phyloP scores from a whole-genome alignment of 1,140 invertebrate species.

The Ephestia elutella region DNA sequence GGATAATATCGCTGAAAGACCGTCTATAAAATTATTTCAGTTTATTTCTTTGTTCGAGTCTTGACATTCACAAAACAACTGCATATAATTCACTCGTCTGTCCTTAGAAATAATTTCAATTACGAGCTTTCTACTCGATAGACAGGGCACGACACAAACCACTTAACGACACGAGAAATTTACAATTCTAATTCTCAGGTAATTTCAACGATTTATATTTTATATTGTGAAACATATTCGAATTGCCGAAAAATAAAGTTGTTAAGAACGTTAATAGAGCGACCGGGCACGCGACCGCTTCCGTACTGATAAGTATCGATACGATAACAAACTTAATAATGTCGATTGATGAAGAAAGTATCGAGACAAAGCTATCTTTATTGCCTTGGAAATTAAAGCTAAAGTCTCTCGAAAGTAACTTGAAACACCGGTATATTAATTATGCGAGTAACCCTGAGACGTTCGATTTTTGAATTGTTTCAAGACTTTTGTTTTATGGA shows the following conservation, averaged over 20 bases:
- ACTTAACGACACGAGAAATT: slow-evolving; percentile 36
- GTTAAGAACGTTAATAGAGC: slow-evolving; percentile 41
- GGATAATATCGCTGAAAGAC: neutral
- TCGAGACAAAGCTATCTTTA: slow-evolving; percentile 16
- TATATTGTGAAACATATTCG: slow-evolving; percentile 32
- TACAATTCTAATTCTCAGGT: slow-evolving; percentile 40
- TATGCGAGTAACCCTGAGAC: slow-evolving; percentile 23
- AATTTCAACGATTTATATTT: slow-evolving; percentile 36
- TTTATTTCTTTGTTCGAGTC: slow-evolving; percentile 5
- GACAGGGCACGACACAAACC: slow-evolving; percentile 15
- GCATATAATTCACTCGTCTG: slow-evolving; percentile 10
- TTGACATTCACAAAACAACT: slow-evolving; percentile 9
- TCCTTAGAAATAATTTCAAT: slow-evolving; percentile 15
- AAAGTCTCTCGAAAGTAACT: slow-evolving; percentile 3
- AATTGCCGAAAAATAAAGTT: slow-evolving; percentile 56
- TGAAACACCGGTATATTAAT: neutral
- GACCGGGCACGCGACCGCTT: slow-evolving; percentile 44
- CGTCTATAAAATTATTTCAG: slow-evolving; percentile 1
- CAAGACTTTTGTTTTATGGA: neutral
- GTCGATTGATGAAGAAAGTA: slow-evolving; percentile 19
- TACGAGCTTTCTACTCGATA: slow-evolving; percentile 17
- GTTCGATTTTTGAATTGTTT: slow-evolving; percentile 39
- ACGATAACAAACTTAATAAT: slow-evolving; percentile 46
- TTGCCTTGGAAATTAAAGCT: neutral
- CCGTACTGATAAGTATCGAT: slow-evolving; percentile 50